A percentile compares a stretch with the other conserved stretches of the same genome.
These are phyloP conservation scores for Melopsittacus undulatus DNA, from an alignment of 2,797 vertebrate genomes.

Conservation along the genomic window DNA sequence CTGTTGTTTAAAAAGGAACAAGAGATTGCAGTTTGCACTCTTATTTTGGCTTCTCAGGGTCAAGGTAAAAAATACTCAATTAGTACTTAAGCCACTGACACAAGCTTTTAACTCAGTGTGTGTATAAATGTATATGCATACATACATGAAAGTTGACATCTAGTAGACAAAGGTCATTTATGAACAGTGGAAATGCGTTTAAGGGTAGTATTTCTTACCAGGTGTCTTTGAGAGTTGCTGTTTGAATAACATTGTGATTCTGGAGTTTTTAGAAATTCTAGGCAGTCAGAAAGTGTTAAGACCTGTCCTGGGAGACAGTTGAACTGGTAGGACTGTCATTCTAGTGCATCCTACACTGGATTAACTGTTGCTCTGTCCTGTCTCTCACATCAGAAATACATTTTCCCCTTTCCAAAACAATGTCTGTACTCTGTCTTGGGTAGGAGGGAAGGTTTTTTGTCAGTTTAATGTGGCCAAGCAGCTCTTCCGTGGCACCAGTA, in stretches of 20 bases:
- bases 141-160: background rate
- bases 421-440: background rate
- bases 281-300: background rate
- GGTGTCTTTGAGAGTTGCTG: background rate
- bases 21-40: background rate
- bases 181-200: background rate
- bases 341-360: background rate
- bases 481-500: background rate
- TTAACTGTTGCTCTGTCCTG: background rate
- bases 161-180: background rate
- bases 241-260: background rate
- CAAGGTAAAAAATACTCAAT: background rate
- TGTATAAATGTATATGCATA: background rate
- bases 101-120: background rate
- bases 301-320: background rate
- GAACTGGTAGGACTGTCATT: background rate
- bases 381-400: background rate
- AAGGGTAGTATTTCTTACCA: background rate
- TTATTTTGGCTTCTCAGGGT: background rate
- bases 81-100: background rate
- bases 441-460: background rate
- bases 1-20: background rate
- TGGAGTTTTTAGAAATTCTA: background rate
- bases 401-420: background rate
- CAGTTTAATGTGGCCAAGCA: background rate